Percentiles rank a stretch among this genome's conserved stretches.
Conservation (phyloP, 1,140 invertebrate genomes). For the Zaprionus nigranus region DNA sequence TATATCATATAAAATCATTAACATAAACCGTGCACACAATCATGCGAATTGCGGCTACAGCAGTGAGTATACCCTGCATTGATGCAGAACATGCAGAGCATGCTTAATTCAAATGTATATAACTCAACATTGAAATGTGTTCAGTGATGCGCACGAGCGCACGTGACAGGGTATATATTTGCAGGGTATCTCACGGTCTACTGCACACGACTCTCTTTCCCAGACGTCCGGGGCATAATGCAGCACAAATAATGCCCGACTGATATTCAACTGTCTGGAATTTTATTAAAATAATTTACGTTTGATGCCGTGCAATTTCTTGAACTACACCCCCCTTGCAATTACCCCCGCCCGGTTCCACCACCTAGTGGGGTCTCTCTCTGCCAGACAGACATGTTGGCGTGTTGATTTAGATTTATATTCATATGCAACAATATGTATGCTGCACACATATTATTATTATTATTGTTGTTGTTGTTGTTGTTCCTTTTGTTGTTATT, state of each 20-base stretch:
- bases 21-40: not conserved
- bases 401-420: slow-evolving; percentile 54
- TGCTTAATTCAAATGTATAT: not conserved
- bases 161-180: not conserved
- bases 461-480: slow-evolving; percentile 31
- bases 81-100: not conserved
- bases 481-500: slow-evolving; percentile 27
- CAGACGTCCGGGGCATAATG: slow-evolving; percentile 34
- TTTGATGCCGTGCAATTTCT: slow-evolving; percentile 41
- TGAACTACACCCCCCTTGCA: not conserved
- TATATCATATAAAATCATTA: not conserved
- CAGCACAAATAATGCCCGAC: slow-evolving; percentile 38
- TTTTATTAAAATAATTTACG: slow-evolving; percentile 68
- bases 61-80: not conserved
- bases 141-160: not conserved
- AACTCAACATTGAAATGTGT: not conserved
- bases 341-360: not conserved
- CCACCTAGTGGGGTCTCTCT: not conserved
- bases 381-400: slow-evolving; percentile 27
- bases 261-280: slow-evolving; percentile 63
- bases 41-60: slow-evolving; percentile 6
- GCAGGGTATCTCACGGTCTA: not conserved
- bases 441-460: slow-evolving; percentile 31
- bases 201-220: slow-evolving; percentile 1
- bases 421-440: slow-evolving; percentile 41